Percentiles rank a stretch among this genome's conserved stretches.
phyloP scores from a whole-genome alignment of 2,888 invertebrate species.

The Ophion obscuratus region DNA sequence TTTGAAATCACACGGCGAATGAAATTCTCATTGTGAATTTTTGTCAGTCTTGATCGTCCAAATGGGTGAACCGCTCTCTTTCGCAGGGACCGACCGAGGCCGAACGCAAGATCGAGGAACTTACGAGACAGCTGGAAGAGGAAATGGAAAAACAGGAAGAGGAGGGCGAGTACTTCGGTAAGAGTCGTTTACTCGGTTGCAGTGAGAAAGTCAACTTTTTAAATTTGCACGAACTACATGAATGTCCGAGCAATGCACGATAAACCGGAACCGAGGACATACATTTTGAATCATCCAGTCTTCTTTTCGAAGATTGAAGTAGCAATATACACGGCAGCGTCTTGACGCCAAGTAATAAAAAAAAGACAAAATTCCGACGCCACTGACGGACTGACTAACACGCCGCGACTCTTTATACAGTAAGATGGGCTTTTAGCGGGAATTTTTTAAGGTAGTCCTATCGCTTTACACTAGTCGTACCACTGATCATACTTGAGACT shows the following conservation, averaged over 20 bases:
- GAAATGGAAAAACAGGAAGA: constrained; percentile 98
- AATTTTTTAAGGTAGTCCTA: too few relatives aligned
- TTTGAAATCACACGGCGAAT: not conserved
- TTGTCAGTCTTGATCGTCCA: not conserved
- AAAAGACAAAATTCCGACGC: too few relatives aligned
- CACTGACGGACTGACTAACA: too few relatives aligned
- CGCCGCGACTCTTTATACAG: too few relatives aligned
- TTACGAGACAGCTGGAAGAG: constrained; percentile 96
- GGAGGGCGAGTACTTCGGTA: constrained; percentile 98
- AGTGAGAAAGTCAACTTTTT: not conserved
- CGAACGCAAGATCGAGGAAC: constrained; percentile 96
- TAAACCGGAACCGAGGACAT: not conserved
- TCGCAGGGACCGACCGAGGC: constrained; percentile 94
- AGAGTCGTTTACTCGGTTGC: constrained; percentile 73
- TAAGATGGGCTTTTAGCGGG: too few relatives aligned
- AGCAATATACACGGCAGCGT: too few relatives aligned
- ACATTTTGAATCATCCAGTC: not conserved
- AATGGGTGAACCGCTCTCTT: constrained; percentile 13
- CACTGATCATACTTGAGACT: too few relatives aligned
- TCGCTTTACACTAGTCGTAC: too few relatives aligned
- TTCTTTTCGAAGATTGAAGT: too few relatives aligned
- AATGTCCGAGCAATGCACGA: not conserved
- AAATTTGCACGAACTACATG: not conserved
- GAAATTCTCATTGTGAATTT: not conserved
- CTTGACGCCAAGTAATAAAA: too few relatives aligned